Evolutionary conservation across 2,888 invertebrate species (phyloP).

Genomic region (Andrena marginata): DNA sequence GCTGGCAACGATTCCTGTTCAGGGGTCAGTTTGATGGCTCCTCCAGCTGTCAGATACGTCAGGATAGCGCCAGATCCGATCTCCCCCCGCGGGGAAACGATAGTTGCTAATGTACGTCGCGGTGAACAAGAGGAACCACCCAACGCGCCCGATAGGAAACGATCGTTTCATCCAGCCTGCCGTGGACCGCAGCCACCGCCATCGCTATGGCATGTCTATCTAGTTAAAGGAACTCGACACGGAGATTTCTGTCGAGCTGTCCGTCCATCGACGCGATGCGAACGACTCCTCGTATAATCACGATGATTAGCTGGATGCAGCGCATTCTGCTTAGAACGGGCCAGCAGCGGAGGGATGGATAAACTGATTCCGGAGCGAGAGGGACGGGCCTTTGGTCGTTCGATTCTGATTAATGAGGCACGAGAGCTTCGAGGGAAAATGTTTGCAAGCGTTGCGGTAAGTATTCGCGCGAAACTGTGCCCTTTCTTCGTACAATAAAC

Average conservation of each 20-base stretch:
- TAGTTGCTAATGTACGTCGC: constrained; percentile 74
- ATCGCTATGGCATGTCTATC: constrained; percentile 58
- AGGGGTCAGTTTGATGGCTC: constrained; percentile 68
- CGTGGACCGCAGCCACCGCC: constrained; percentile 48
- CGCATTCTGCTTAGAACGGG: not conserved
- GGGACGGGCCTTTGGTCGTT: no score
- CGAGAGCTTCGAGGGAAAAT: no score
- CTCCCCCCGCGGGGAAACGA: constrained; percentile 65
- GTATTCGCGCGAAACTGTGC: no score
- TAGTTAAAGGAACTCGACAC: constrained; percentile 70
- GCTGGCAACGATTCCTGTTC: constrained; percentile 23
- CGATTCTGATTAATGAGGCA: no score
- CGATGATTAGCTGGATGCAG: constrained; percentile 52
- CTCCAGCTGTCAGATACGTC: constrained; percentile 76
- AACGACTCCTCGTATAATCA: constrained; percentile 62
- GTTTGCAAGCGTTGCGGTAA: no score
- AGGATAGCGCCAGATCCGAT: constrained; percentile 74
- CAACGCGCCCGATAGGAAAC: constrained; percentile 69
- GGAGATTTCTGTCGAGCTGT: constrained; percentile 72
- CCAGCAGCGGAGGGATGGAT: no score
- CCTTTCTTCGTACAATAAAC: no score
- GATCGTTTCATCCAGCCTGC: constrained; percentile 47
- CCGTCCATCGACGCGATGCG: constrained; percentile 64
- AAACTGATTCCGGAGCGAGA: no score
- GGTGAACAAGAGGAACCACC: constrained; percentile 72